Percentiles rank a stretch among this genome's conserved stretches.
Evolutionary conservation across 2,113 vertebrate genomes (phyloP).

Genomic region (Nycticryphes semicollaris): DNA sequence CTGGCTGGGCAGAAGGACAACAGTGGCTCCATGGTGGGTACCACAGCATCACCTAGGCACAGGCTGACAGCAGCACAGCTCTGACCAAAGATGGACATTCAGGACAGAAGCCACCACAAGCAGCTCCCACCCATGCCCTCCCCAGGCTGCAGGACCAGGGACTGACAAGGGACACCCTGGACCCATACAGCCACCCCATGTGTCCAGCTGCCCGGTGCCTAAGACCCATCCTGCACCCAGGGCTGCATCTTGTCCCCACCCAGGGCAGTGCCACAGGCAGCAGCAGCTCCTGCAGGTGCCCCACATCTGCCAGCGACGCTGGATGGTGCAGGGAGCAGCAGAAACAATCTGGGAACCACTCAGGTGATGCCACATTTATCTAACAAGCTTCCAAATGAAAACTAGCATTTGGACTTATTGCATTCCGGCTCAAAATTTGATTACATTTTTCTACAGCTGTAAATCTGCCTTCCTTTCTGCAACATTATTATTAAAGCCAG

Average conservation of each 20-base stretch:
- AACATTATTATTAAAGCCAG: constrained; percentile 78
- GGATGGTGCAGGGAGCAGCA: neutral
- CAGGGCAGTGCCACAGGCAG: neutral
- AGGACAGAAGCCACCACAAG: rapidly evolving
- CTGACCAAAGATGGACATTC: rapidly evolving
- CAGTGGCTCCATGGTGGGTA: neutral
- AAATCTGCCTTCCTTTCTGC: constrained; percentile 77
- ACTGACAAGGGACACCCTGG: rapidly evolving
- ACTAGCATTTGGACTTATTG: constrained; percentile 77
- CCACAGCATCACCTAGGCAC: rapidly evolving
- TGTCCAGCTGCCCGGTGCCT: neutral
- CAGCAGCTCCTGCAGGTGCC: neutral
- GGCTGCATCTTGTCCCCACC: neutral
- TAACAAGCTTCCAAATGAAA: constrained; percentile 77
- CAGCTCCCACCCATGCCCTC: rapidly evolving
- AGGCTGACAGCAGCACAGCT: rapidly evolving
- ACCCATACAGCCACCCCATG: rapidly evolving
- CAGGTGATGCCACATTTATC: constrained; percentile 69
- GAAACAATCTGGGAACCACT: neutral
- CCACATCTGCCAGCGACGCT: rapidly evolving
- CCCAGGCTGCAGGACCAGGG: neutral
- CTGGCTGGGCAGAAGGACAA: neutral
- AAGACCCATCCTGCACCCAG: neutral
- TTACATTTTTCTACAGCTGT: constrained; percentile 78
- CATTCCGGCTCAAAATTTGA: constrained; percentile 78